Evolutionary conservation across 2,797 vertebrate species (phyloP).

Genomic region (Phoxinus dragarum): DNA sequence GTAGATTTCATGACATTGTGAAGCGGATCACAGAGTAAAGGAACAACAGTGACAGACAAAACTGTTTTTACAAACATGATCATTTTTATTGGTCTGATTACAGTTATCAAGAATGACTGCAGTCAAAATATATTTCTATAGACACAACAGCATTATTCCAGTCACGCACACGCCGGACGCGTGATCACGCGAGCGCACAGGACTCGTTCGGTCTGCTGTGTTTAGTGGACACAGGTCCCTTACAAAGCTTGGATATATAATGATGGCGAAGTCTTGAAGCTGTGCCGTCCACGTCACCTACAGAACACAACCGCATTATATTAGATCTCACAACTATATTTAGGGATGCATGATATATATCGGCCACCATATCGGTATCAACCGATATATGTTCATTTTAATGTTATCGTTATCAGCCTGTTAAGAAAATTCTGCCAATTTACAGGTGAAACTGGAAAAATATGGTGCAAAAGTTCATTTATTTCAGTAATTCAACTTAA

Average conservation of each 20-base stretch:
- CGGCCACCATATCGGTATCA: too few relatives aligned
- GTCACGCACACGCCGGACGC: background rate
- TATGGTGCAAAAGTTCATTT: too few relatives aligned
- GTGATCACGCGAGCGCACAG: background rate
- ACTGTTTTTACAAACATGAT: slow-evolving; percentile 26
- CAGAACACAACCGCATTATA: background rate
- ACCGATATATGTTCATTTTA: too few relatives aligned
- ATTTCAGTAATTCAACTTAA: too few relatives aligned
- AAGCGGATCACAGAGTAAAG: background rate
- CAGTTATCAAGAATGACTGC: slow-evolving; percentile 9
- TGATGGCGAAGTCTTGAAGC: slow-evolving; percentile 28
- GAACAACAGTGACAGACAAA: background rate
- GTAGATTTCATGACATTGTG: background rate
- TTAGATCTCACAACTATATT: background rate
- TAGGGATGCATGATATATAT: too few relatives aligned
- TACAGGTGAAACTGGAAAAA: too few relatives aligned
- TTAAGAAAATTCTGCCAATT: too few relatives aligned
- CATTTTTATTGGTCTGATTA: slow-evolving; percentile 29
- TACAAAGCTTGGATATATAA: slow-evolving; percentile 33
- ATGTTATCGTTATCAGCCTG: too few relatives aligned
- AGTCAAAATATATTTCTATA: slow-evolving; percentile 39
- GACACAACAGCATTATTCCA: slow-evolving; percentile 14
- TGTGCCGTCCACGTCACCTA: slow-evolving; percentile 38
- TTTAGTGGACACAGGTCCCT: too few relatives aligned
- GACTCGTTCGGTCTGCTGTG: background rate